Evolutionary conservation across 2,888 invertebrate species (phyloP), one percentile per base, ranked within the genome.

Genomic region (Penaeus monodon): DNA sequence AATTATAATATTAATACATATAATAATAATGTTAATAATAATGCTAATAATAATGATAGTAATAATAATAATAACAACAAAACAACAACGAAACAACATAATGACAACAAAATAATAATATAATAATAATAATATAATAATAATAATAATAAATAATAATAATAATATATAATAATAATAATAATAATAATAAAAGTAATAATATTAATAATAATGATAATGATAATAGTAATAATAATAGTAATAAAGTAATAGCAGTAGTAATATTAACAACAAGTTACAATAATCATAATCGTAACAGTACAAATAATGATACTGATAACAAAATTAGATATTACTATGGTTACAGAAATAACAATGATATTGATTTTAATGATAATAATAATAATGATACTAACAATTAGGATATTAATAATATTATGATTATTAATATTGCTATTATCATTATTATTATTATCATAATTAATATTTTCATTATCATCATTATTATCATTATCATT

Each of bases 61-160:
- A 68, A 68, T 12, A 20, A 68, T 68, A 68, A 68, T 68, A 10
- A 68, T 68, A 68, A 68, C 14, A 12, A 68, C 14, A 68, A n/a
- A n/a, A n/a, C n/a, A n/a, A n/a, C n/a, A n/a, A n/a, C n/a, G n/a
- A n/a, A n/a, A n/a, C n/a, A n/a, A n/a, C n/a, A 68, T 68, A 68
- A 68, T 4, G 17, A 68, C 14, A 68, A 68, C 14, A 68, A 68
- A 68, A 68, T 68, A 68, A 68, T 68, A 68, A 68, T 68, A 68
- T 68, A 17, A 68, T 68, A 68, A 68, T 68, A 68, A 68, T 68
- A 68, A 68, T 68, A 68, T 68, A 20, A 70, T 70, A 70, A 70
- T 24, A 1, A 70, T 70, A 70, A 70, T n/a, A 70, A 22, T 70
- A 14, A 70, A 70, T 70, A 24, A 70, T 70, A 70, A 24, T 70